phyloP scores from a whole-genome alignment of 2,797 vertebrate species.

The Lindbergichthys nudifrons region DNA sequence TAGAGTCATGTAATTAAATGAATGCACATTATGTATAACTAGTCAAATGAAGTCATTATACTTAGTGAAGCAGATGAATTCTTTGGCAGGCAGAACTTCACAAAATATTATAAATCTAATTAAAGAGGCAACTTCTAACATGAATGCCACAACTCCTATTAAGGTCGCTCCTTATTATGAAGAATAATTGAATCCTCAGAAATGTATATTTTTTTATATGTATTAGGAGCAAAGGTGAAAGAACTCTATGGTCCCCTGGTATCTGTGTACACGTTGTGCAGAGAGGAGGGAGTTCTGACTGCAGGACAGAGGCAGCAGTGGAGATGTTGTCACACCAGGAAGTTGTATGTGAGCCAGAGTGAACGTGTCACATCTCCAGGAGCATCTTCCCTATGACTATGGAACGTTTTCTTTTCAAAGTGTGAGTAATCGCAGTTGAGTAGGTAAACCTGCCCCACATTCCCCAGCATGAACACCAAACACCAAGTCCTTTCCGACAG shows the following conservation, averaged over 20 bases:
- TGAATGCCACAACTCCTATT: neutral
- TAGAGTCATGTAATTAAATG: slow-evolving; percentile 10
- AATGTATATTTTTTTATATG: neutral
- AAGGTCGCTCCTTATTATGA: neutral
- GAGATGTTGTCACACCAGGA: neutral
- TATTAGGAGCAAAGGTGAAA: neutral
- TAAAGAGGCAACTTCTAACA: neutral
- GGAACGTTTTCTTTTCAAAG: slow-evolving; percentile 18
- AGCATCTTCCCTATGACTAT: neutral
- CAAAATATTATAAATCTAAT: neutral
- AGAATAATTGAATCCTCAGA: neutral
- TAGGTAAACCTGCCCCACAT: slow-evolving; percentile 30
- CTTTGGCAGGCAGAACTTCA: neutral
- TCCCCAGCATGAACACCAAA: slow-evolving; percentile 40
- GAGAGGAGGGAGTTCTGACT: neutral
- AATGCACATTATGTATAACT: slow-evolving; percentile 1
- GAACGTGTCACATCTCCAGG: slow-evolving; percentile 4
- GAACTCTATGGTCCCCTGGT: neutral
- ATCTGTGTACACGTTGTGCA: neutral
- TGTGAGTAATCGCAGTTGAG: slow-evolving; percentile 21
- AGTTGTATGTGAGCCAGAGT: neutral
- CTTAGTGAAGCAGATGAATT: neutral
- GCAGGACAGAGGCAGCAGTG: slow-evolving; percentile 5
- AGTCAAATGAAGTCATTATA: neutral
- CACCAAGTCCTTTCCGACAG: slow-evolving; percentile 47